These are phyloP conservation scores for Busseola fusca DNA, from an alignment of 2,888 invertebrate genomes.

Conservation along the genomic window DNA sequence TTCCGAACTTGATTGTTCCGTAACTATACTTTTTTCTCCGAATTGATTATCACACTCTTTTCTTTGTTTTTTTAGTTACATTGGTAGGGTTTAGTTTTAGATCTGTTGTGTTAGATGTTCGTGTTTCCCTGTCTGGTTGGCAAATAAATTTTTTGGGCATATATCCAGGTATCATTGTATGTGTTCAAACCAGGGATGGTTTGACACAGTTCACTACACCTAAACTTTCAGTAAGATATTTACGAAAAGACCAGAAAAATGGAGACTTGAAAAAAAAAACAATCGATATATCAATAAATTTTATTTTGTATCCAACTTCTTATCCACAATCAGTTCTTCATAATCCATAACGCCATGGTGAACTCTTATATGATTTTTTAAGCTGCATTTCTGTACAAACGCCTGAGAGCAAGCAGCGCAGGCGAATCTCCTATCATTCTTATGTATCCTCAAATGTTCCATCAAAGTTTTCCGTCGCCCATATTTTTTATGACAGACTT, in stretches of 20 bases:
- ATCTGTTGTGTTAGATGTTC: too few relatives aligned
- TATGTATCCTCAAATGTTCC: constrained; percentile 70
- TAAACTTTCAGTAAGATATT: too few relatives aligned
- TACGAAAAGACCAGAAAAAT: constrained; percentile 1
- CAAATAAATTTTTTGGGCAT: too few relatives aligned
- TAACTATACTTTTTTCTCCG: too few relatives aligned
- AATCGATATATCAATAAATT: neutral
- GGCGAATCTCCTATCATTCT: constrained; percentile 65
- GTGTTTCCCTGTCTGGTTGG: too few relatives aligned
- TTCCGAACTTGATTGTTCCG: too few relatives aligned
- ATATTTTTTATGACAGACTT: constrained; percentile 75
- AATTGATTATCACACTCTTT: too few relatives aligned
- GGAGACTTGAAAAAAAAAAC: neutral
- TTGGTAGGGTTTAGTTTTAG: too few relatives aligned
- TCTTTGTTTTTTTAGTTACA: too few relatives aligned
- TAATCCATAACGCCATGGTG: constrained; percentile 48
- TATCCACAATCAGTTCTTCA: constrained; percentile 54
- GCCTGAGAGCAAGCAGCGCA: constrained; percentile 66
- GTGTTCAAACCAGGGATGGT: too few relatives aligned
- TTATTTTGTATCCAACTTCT: constrained; percentile 53
- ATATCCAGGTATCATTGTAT: too few relatives aligned
- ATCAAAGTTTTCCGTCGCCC: constrained; percentile 64
- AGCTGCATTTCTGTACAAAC: constrained; percentile 71
- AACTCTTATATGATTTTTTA: constrained; percentile 67
- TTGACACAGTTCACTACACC: too few relatives aligned